phyloP scores from a whole-genome alignment of 2,888 invertebrate species.

The Lepidocyrtoides sp. region DNA sequence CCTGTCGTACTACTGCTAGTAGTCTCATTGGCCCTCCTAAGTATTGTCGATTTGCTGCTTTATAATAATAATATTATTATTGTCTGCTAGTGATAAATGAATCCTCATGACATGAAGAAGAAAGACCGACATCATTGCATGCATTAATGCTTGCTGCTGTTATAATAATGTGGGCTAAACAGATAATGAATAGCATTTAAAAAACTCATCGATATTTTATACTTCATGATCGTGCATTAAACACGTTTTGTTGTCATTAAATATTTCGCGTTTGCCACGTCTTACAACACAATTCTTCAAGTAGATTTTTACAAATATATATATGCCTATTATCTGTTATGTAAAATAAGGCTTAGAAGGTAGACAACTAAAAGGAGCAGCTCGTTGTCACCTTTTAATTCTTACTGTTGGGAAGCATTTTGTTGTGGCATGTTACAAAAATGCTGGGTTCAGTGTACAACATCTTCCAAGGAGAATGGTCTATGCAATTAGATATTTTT shows the following conservation, averaged over 20 bases:
- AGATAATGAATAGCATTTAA: neutral
- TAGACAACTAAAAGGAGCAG: slow-evolving; percentile 1
- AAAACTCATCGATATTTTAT: slow-evolving; percentile 12
- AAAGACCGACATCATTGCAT: slow-evolving; percentile 29
- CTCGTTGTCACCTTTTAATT: slow-evolving; percentile 13
- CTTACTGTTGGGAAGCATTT: neutral
- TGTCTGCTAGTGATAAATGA: slow-evolving; percentile 60
- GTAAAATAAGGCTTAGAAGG: slow-evolving; percentile 20
- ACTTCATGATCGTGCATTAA: slow-evolving; percentile 63
- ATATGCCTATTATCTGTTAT: neutral
- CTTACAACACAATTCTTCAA: neutral
- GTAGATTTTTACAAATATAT: neutral
- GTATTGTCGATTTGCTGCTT: slow-evolving; percentile 26
- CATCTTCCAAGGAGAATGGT: neutral
- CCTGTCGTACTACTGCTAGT: neutral
- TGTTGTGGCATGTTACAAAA: neutral
- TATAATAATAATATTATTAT: slow-evolving; percentile 13
- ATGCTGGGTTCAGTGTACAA: neutral
- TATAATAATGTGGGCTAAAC: neutral
- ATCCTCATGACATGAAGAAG: slow-evolving; percentile 52
- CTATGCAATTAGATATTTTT: neutral
- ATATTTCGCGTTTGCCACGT: neutral
- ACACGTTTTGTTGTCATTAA: slow-evolving; percentile 38
- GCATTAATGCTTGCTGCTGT: slow-evolving; percentile 34
- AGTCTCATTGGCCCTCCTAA: neutral